Conservation (phyloP, 2,888 invertebrate genomes). For the Ditula angustiorana region DNA sequence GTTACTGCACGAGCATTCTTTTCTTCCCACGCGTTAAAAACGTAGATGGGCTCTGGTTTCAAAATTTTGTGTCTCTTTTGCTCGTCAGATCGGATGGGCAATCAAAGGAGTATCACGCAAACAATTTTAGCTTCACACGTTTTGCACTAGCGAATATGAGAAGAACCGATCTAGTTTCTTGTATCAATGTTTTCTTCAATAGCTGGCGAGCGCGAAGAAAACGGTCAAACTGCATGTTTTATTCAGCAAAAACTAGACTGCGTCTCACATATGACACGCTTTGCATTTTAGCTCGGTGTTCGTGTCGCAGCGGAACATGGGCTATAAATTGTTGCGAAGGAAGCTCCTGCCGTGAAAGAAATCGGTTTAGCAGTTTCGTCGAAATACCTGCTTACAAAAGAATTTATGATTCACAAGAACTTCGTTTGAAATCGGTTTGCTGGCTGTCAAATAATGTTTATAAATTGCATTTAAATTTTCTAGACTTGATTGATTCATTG, state of each 20-base stretch:
- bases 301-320: slow-evolving; percentile 36
- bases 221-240: slow-evolving; percentile 35
- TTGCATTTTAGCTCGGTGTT: slow-evolving; percentile 38
- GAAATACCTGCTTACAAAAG: slow-evolving; percentile 38
- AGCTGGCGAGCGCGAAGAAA: not conserved
- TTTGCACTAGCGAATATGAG: not conserved
- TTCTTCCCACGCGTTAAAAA: too few species aligned
- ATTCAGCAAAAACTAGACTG: slow-evolving; percentile 36
- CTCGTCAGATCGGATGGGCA: too few species aligned
- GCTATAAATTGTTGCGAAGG: slow-evolving; percentile 36
- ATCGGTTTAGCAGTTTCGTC: slow-evolving; percentile 36
- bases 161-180: too few species aligned
- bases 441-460: not conserved
- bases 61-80: too few species aligned
- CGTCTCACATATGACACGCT: slow-evolving; percentile 35
- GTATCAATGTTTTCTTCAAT: too few species aligned
- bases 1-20: too few species aligned
- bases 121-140: too few species aligned
- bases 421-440: slow-evolving; percentile 13
- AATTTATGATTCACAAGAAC: slow-evolving; percentile 36
- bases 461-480: too few species aligned
- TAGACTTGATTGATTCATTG: too few species aligned
- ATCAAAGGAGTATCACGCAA: too few species aligned
- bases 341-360: slow-evolving; percentile 37
- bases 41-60: too few species aligned